A percentile compares a stretch with the other conserved stretches of the same genome.
phyloP scores from a whole-genome alignment of 2,113 vertebrate species.

The Meles meles region DNA sequence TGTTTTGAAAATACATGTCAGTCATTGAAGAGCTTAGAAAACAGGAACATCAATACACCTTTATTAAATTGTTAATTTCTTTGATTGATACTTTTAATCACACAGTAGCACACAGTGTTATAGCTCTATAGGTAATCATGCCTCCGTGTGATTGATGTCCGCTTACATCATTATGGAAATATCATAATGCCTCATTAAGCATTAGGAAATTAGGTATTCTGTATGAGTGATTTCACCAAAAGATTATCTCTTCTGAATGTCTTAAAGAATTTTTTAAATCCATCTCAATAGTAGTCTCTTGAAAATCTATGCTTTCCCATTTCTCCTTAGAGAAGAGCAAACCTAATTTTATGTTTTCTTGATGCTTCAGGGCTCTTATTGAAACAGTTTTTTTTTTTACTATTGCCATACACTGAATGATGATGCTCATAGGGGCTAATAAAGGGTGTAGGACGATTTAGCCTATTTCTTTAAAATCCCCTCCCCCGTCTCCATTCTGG shows the following conservation, averaged over 20 bases:
- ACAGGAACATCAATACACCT: background rate
- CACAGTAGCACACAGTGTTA: background rate
- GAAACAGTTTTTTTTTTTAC: background rate
- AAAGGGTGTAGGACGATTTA: background rate
- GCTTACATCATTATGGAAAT: constrained; percentile 44
- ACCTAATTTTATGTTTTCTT: background rate
- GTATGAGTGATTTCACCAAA: background rate
- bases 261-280: background rate
- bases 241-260: background rate
- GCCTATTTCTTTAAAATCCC: background rate
- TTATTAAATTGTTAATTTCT: background rate
- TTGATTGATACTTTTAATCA: background rate
- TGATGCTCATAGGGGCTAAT: background rate
- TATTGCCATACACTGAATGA: background rate
- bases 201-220: constrained; percentile 46
- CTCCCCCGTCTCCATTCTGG: background rate
- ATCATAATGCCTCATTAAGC: background rate
- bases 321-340: background rate
- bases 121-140: background rate
- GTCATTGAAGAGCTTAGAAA: background rate
- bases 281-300: background rate
- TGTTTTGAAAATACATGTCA: background rate
- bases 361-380: background rate
- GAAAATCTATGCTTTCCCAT: background rate
- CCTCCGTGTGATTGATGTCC: background rate